A percentile compares a stretch with the other conserved stretches of the same genome.
Conservation (phyloP, 1,140 invertebrate genomes). For the Apis laboriosa region DNA sequence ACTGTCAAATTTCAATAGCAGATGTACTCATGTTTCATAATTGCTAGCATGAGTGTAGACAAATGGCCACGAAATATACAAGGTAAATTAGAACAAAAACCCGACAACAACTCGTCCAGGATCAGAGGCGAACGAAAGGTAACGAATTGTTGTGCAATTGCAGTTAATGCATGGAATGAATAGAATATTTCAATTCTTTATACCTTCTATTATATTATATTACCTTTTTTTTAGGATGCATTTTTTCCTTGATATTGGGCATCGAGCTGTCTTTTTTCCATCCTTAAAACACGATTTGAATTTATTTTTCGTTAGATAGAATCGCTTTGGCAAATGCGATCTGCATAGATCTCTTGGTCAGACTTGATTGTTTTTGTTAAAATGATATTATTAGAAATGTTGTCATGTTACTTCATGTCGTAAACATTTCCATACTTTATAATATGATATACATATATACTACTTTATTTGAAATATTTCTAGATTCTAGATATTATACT, state of each 20-base stretch:
- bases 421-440: not conserved
- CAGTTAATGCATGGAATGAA: slow-evolving; percentile 31
- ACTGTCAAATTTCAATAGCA: not conserved
- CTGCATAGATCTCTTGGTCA: slow-evolving; percentile 26
- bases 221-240: slow-evolving; percentile 1
- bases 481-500: no score
- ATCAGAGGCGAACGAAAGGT: slow-evolving; percentile 5
- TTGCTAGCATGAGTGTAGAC: slow-evolving; percentile 6
- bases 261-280: not conserved
- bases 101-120: not conserved
- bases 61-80: not conserved
- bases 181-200: not conserved
- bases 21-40: not conserved
- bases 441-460: no score
- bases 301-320: not conserved
- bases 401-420: not conserved
- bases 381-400: no score
- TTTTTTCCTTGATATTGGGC: not conserved
- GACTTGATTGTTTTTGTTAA: no score
- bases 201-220: not conserved
- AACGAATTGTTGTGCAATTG: slow-evolving; percentile 26
- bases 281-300: not conserved
- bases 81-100: slow-evolving; percentile 20
- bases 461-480: no score
- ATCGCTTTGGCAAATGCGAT: slow-evolving; percentile 20